Conservation (phyloP, 2,113 vertebrate species). For the Crotalus horridus region DNA sequence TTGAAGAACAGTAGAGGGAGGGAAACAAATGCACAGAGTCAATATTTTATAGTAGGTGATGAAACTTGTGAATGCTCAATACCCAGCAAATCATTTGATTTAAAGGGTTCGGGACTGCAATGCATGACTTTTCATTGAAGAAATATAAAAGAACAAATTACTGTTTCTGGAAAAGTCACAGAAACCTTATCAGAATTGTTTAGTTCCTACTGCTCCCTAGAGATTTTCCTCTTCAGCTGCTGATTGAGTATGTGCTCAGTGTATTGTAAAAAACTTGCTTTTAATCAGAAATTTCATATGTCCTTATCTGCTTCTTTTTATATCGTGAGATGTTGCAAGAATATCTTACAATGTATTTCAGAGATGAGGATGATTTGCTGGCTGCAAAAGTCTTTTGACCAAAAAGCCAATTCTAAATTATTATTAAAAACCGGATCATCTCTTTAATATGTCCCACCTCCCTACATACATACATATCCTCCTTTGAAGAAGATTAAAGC, state of each 20-base stretch:
- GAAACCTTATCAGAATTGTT: slow-evolving; percentile 59
- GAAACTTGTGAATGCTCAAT: slow-evolving; percentile 51
- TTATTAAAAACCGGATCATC: not conserved
- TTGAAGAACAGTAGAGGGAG: slow-evolving; percentile 17
- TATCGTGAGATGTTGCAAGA: slow-evolving; percentile 6
- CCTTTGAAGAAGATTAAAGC: not conserved
- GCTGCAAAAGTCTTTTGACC: not conserved
- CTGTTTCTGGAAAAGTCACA: slow-evolving; percentile 53
- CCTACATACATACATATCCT: not conserved
- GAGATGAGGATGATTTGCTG: not conserved
- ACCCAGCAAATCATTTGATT: slow-evolving; percentile 60
- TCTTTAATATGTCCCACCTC: not conserved
- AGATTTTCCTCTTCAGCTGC: slow-evolving; percentile 49
- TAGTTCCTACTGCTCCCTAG: slow-evolving; percentile 52
- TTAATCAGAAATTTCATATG: slow-evolving; percentile 57
- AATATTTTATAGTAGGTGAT: slow-evolving; percentile 48
- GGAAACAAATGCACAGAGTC: slow-evolving; percentile 47
- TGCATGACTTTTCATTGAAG: slow-evolving; percentile 56
- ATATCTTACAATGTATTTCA: not conserved
- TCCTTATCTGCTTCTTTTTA: not conserved
- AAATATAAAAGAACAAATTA: slow-evolving; percentile 62
- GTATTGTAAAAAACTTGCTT: slow-evolving; percentile 60
- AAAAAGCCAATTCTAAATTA: not conserved
- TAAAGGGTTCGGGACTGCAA: slow-evolving; percentile 53
- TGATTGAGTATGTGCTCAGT: slow-evolving; percentile 55